A percentile compares a stretch with the other conserved stretches of the same genome.
Conservation (phyloP, 2,888 invertebrate species). For the Stegana nigrithorax region DNA sequence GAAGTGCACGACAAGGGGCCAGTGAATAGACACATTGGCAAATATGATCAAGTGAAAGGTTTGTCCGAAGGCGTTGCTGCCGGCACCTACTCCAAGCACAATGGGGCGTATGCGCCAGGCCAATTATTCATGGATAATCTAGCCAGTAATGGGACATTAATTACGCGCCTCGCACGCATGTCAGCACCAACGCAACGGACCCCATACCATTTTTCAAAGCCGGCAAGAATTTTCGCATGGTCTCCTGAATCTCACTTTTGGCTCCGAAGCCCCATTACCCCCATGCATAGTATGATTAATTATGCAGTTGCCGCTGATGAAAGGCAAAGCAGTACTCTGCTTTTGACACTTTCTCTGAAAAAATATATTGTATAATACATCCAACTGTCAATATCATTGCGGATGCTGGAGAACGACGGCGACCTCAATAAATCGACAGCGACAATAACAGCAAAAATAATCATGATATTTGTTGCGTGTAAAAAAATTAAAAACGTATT, state of each 20-base stretch:
- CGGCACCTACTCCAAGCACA: no score
- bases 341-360: not conserved
- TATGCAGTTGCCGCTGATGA: not conserved
- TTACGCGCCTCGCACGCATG: conserved; percentile 45
- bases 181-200: not conserved
- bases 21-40: not conserved
- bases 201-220: not conserved
- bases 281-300: not conserved
- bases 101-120: conserved; percentile 14
- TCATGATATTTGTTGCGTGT: no score
- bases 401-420: no score
- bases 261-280: not conserved
- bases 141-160: conserved; percentile 68
- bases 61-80: no score
- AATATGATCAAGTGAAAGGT: not conserved
- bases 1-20: not conserved
- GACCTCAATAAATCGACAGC: no score
- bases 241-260: not conserved
- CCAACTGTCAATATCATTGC: not conserved
- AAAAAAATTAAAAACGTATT: no score
- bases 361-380: not conserved
- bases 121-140: conserved; percentile 69
- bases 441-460: no score
- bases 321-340: not conserved
- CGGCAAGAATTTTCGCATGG: not conserved